Base-by-base conservation (phyloP, 2,797 vertebrate species). In the Chelidonichthys spinosus region DNA sequence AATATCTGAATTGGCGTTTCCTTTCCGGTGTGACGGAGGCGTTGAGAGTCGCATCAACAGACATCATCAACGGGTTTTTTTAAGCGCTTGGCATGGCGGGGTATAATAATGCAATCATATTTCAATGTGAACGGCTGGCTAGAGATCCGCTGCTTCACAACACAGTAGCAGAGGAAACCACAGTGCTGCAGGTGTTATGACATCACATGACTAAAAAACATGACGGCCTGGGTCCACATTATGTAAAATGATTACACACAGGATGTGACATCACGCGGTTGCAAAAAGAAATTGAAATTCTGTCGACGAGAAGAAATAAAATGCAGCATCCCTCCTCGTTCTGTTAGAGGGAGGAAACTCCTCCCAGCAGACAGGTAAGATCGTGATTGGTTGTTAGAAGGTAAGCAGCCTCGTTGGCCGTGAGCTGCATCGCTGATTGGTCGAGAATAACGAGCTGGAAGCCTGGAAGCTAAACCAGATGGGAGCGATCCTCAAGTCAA, bases 371-470 rank as follows among this genome's bases (percentile, higher is more conserved):
- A 32, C 62, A 59, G 53, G 13, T 25, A 42, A 72, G 50, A 63
- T 15, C 71, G 62, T 64, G 50, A 64, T 72, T 80, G 17, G 60
- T 73, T 82, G 42, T 71, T 81, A 14, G 14, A 76, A 62, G 46
- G 40, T 66, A 87, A 61, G 39, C 54, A 35, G 72, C 18, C 11
- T 76, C 69, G 40, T 14, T 74, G 54, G 69, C 52, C 18, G 49
- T 60, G 47, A 5, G 11, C 62, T 84, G 13, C 10, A 36, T 17
- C 43, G 50, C 64, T 79, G 64, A 78, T 67, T 71, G 56, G 15
- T 75, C 60, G 66, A 56, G 69, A 71, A 64, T 60, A 42, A 37
- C 72, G 53, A 83, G 58, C 9, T 75, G 79, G 62, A 55, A 32
- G n/a, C 35, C 47, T 10, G 62, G 37, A 59, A 50, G 2, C 4